Evolutionary conservation across 2,797 vertebrate species (phyloP).

Genomic region (Microcaecilia unicolor): DNA sequence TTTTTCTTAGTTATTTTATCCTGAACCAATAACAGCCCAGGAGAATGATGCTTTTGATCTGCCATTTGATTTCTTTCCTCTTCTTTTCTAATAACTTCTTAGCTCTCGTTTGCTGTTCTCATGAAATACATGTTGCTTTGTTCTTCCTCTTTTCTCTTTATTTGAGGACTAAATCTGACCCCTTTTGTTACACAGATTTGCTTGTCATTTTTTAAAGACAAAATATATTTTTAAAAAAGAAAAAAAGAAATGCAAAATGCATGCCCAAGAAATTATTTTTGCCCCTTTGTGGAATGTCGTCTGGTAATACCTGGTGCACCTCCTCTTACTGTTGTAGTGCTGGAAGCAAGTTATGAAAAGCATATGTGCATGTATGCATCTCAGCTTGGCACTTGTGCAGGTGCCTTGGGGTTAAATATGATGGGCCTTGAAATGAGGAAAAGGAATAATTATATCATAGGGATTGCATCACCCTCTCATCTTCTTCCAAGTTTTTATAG

Average conservation of each 20-base stretch:
- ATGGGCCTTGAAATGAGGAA: too few species aligned
- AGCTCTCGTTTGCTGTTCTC: constrained; percentile 20
- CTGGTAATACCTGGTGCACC: too few species aligned
- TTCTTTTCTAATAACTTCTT: constrained; percentile 23
- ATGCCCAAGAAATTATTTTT: constrained; percentile 32
- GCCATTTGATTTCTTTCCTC: constrained; percentile 1
- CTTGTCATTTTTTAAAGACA: constrained; percentile 28
- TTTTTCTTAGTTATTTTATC: not conserved
- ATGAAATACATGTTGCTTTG: constrained; percentile 27
- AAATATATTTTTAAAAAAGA: too few species aligned
- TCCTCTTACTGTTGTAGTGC: too few species aligned
- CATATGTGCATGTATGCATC: too few species aligned
- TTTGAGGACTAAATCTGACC: constrained; percentile 26
- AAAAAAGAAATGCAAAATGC: constrained; percentile 30
- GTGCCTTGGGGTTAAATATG: too few species aligned
- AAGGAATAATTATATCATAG: too few species aligned
- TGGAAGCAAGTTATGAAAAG: too few species aligned
- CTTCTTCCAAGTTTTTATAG: too few species aligned
- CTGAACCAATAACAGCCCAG: constrained; percentile 18
- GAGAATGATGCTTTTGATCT: constrained; percentile 20
- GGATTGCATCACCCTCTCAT: too few species aligned
- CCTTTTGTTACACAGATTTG: constrained; percentile 31
- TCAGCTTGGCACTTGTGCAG: too few species aligned
- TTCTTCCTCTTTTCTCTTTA: constrained; percentile 37
- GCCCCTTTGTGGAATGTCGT: constrained; percentile 25